phyloP scores from a whole-genome alignment of 2,797 vertebrate species.

The Australoheros facetus region DNA sequence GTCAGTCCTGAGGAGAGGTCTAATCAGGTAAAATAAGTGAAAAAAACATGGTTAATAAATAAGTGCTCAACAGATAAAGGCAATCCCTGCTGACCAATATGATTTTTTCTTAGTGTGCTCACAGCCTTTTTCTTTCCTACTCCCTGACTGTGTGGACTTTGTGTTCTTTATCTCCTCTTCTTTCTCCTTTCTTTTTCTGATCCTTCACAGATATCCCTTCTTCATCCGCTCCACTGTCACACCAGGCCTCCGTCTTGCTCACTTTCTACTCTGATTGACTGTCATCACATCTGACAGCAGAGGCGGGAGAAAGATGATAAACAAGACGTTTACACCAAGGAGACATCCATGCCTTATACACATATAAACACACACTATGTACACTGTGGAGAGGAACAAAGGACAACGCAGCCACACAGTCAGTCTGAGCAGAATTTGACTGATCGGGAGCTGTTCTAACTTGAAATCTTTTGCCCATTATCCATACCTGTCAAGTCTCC shows the following conservation, averaged over 20 bases:
- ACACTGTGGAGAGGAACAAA: not conserved
- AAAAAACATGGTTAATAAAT: not conserved
- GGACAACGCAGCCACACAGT: not conserved
- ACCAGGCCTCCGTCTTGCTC: not conserved
- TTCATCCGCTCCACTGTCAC: not conserved
- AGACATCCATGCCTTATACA: slow-evolving; percentile 26
- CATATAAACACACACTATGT: not conserved
- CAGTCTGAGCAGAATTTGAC: slow-evolving; percentile 6
- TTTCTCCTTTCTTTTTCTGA: not conserved
- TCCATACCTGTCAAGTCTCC: not conserved
- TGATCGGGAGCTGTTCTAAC: slow-evolving; percentile 12
- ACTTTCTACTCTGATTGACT: slow-evolving; percentile 45
- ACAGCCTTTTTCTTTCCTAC: not conserved
- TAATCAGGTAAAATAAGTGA: not conserved
- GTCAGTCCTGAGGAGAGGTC: not conserved
- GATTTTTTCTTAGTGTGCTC: not conserved
- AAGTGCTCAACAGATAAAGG: not conserved
- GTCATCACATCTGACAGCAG: slow-evolving; percentile 63
- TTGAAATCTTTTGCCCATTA: not conserved
- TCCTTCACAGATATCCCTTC: not conserved
- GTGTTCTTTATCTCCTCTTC: not conserved
- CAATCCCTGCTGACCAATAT: not conserved
- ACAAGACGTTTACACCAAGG: slow-evolving; percentile 57
- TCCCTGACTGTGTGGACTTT: not conserved
- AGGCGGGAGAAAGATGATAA: slow-evolving; percentile 48